phyloP scores from a whole-genome alignment of 2,888 invertebrate genomes.

The Cylindroiulus punctatus region DNA sequence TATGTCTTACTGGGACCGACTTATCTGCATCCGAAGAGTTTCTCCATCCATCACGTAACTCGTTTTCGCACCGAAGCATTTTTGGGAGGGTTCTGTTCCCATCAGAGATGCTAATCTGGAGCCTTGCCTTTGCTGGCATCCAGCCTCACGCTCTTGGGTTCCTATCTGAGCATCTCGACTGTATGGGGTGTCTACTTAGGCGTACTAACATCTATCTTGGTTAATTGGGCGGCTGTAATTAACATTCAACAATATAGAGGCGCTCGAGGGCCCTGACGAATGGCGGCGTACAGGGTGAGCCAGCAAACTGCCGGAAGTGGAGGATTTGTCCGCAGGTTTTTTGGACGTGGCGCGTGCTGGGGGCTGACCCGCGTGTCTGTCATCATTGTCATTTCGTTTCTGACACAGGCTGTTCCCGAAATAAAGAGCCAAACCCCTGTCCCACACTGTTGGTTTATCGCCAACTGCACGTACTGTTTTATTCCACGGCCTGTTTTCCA shows the following conservation, averaged over 20 bases:
- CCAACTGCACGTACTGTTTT: slow-evolving; percentile 5
- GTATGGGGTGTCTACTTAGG: slow-evolving; percentile 52
- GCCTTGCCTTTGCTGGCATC: neutral
- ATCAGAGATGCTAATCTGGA: slow-evolving; percentile 8
- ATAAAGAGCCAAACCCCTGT: neutral
- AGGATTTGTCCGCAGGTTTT: no score
- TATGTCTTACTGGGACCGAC: neutral
- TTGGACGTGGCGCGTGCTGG: no score
- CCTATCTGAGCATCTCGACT: slow-evolving; percentile 40
- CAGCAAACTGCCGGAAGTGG: no score
- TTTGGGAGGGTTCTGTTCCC: neutral
- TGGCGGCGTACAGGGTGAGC: slow-evolving; percentile 5
- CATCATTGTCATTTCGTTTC: slow-evolving; percentile 34
- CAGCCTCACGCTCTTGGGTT: neutral
- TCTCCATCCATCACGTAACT: neutral
- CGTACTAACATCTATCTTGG: slow-evolving; percentile 52
- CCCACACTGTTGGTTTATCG: slow-evolving; percentile 16
- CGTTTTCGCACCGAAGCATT: slow-evolving; percentile 5
- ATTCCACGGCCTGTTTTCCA: slow-evolving; percentile 29
- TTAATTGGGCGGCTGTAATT: slow-evolving; percentile 53
- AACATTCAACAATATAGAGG: slow-evolving; percentile 44
- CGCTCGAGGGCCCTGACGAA: neutral
- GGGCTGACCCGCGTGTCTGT: neutral
- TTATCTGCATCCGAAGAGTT: neutral
- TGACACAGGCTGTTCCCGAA: neutral